Evolutionary conservation across 2,888 invertebrate species (phyloP).

Genomic region (Andrena bucephala): DNA sequence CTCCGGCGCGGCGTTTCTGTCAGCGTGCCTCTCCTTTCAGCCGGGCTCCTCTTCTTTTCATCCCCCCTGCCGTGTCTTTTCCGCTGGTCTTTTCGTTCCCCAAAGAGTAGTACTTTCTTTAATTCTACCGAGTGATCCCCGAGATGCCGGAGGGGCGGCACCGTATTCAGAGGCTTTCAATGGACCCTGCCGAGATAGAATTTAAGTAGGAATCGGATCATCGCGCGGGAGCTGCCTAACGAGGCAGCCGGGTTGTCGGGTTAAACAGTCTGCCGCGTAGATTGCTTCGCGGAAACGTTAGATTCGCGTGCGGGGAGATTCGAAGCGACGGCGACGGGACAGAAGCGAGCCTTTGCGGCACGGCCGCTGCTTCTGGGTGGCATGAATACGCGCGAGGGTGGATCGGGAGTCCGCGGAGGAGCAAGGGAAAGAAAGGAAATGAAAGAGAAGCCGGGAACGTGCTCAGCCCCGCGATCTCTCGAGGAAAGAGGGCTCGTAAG

Average conservation of each 20-base stretch:
- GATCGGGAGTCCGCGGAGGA: neutral
- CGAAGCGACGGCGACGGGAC: too few species aligned
- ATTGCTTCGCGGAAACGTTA: too few species aligned
- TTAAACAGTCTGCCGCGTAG: neutral
- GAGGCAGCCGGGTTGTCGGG: neutral
- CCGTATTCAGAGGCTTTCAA: neutral
- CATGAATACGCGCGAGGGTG: conserved; percentile 1
- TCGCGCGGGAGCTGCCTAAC: conserved; percentile 3
- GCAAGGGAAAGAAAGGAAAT: neutral
- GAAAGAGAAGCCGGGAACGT: conserved; percentile 42
- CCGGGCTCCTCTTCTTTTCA: conserved; percentile 19
- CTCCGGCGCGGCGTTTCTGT: conserved; percentile 63
- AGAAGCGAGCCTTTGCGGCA: neutral
- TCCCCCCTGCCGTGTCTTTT: conserved; percentile 8
- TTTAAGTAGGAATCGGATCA: neutral
- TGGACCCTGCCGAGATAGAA: neutral
- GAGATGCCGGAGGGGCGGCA: neutral
- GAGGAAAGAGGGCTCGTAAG: conserved; percentile 43
- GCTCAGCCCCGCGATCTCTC: conserved; percentile 45
- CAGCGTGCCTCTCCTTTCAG: conserved; percentile 43
- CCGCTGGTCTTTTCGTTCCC: conserved; percentile 8
- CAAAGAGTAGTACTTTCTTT: conserved; percentile 17
- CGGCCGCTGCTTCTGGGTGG: neutral
- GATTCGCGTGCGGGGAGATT: too few species aligned
- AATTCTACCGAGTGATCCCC: conserved; percentile 26